Evolutionary conservation across 2,888 invertebrate genomes (phyloP), one percentile per base, ranked within the genome.

Genomic region (Himalopsyche anomala): DNA sequence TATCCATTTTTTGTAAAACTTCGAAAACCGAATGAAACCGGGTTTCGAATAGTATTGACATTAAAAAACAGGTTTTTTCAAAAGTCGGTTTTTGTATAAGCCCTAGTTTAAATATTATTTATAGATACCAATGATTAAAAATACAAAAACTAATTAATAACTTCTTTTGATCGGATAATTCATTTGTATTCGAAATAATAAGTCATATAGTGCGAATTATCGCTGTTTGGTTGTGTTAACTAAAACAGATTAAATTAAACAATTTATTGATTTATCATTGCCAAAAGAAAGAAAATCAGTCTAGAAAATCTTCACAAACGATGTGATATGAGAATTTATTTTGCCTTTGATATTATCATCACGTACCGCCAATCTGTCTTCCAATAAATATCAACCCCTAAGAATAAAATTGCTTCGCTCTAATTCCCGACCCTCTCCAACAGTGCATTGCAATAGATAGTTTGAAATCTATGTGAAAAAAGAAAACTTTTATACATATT

Each of bases 321-420:
- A 74, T 74, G 38, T 38, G 74, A 74, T 74, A 74, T 38, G 74
- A 36, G 74, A 74, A 74, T 74, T 74, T 74, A 74, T 74, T 74
- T 74, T 9, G 74, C 38, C 38, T 84, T 85, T 81, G 56, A 62
- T 80, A 87, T 87, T 87, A 85, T 74, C 38, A 42, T 85, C 87
- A 87, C 87, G 87, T 85, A 83, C 69, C 17, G 79, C 83, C 87
- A 85, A 87, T 87, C 85, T 87, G 87, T 87, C 87, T 87, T 54
- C 82, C 86, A 86, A 86, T 86, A 79, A 84, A 82, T 79, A 86
- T 86, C 86, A 69, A 69, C 79, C 79, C 81, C 81, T 79, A 69
- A 81, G 81, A 69, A 84, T 84, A 82, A 38, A 45, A 38, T 38
- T 55, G 54, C 74, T 36, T 38, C 74, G 74, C 56, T 85, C 79